Conservation (phyloP, 2,888 invertebrate genomes). For the Apocheima hispidaria region DNA sequence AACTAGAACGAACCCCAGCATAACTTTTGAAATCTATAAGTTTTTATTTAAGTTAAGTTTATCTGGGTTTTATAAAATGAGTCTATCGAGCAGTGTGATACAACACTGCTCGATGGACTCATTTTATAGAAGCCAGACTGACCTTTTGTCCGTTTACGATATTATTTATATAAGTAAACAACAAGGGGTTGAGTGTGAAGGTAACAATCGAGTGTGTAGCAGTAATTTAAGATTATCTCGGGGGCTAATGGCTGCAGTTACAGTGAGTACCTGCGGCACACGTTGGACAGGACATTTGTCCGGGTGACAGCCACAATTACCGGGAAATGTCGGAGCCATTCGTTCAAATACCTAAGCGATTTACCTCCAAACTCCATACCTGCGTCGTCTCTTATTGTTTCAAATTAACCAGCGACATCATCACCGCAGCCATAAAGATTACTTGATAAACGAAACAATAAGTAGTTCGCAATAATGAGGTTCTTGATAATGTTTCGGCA, state of each 20-base stretch:
- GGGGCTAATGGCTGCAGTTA: constrained; percentile 74
- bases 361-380: constrained; percentile 56
- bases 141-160: constrained; percentile 22
- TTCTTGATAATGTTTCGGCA: constrained; percentile 54
- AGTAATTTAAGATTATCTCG: constrained; percentile 74
- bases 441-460: constrained; percentile 45
- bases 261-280: constrained; percentile 75
- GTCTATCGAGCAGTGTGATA: no score
- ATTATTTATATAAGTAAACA: constrained; percentile 19
- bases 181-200: constrained; percentile 39
- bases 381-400: constrained; percentile 50
- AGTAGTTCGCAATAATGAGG: constrained; percentile 53
- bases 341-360: constrained; percentile 69
- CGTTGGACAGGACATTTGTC: constrained; percentile 77
- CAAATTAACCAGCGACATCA: constrained; percentile 43
- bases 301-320: constrained; percentile 81
- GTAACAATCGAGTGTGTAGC: constrained; percentile 57
- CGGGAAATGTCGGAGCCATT: constrained; percentile 70
- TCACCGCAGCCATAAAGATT: constrained; percentile 39
- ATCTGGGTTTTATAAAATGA: no score
- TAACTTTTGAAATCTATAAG: constrained; percentile 1
- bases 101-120: background rate
- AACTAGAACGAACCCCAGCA: constrained; percentile 21
- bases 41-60: constrained; percentile 5
- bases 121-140: background rate